Base-by-base conservation (phyloP, 2,888 invertebrate species). In the Cantharis flavilabris region DNA sequence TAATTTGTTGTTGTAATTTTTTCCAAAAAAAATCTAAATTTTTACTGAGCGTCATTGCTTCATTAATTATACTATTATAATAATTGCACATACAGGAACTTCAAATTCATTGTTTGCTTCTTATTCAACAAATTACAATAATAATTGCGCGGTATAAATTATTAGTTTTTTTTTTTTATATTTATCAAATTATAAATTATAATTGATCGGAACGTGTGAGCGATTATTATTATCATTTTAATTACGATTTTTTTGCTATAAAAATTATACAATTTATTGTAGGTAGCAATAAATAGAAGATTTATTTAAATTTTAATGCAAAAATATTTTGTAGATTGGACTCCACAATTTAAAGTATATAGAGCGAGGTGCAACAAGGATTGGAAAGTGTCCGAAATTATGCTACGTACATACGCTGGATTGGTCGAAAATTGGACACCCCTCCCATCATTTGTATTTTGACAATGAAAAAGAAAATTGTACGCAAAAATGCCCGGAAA, bases 321-420 rank as follows among this genome's bases (percentile, higher is more conserved):
- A 16, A 16, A 16, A 16, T 16, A 23, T 23, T 23, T 89, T 85
- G n/a, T 88, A 95, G 92, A 91, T 98, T 76, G 96, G 96, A 26
- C 90, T 97, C 9, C 90, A 89, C 73, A 93, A 92, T 30, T 89
- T 97, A 65, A 89, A 92, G 0, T 92, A 92, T 81, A 95, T 98
- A 79, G 92, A 94, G 79, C 90, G 94, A 72, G 98, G 98, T 0
- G 94, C 94, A 3, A 95, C 98, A 0, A 92, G 94, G 23, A 91
- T 98, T 65, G 93, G 93, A 84, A 92, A 92, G 76, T 94, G 95
- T 85, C 92, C 93, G 1, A 90, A 92, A 62, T 90, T 98, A 0
- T 98, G 98, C 86, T 95, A 92, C 85, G 90, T 94, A 0, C 90
- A 94, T 73, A 93, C 93, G 0, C 88, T 95, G 13, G 90, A 94